phyloP scores from a whole-genome alignment of 1,140 invertebrate genomes.

The Drosophila pseudoananassae region DNA sequence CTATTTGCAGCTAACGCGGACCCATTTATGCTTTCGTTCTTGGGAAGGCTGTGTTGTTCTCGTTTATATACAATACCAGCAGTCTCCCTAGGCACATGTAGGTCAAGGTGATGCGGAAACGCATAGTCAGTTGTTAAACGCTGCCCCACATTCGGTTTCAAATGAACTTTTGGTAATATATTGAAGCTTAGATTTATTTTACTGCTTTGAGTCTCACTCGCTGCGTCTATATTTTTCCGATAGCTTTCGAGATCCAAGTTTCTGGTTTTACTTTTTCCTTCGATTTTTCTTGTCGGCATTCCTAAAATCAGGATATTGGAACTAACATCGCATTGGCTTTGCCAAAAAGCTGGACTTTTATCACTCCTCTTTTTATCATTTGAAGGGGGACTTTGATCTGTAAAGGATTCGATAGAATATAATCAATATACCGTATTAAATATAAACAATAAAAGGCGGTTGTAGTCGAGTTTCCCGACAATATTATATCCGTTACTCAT shows the following conservation, averaged over 20 bases:
- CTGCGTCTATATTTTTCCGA: constrained; percentile 9
- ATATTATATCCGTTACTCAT: no score
- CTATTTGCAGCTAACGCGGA: constrained; percentile 14
- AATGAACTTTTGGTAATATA: constrained; percentile 69
- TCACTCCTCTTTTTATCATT: constrained; percentile 44
- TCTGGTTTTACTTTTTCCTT: constrained; percentile 2
- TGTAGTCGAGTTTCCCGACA: no score
- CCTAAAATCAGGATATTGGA: constrained; percentile 84
- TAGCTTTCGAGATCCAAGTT: constrained; percentile 5
- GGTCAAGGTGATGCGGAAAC: constrained; percentile 45
- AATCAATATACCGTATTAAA: not conserved
- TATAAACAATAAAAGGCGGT: no score
- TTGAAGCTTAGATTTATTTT: constrained; percentile 62
- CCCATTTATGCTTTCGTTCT: constrained; percentile 9
- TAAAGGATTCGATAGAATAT: not conserved
- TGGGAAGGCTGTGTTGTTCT: constrained; percentile 10
- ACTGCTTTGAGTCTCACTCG: constrained; percentile 33
- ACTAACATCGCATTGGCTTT: constrained; percentile 83
- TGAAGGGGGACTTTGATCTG: constrained; percentile 39
- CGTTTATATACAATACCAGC: constrained; percentile 1
- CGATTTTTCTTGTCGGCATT: constrained; percentile 29
- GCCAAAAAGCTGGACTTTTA: constrained; percentile 47
- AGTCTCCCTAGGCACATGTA: constrained; percentile 27
- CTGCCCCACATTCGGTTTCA: constrained; percentile 39
- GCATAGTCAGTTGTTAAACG: constrained; percentile 12